These are phyloP conservation scores for Drosophila kuntzei DNA, from an alignment of 2,888 invertebrate species.

Conservation along the genomic window DNA sequence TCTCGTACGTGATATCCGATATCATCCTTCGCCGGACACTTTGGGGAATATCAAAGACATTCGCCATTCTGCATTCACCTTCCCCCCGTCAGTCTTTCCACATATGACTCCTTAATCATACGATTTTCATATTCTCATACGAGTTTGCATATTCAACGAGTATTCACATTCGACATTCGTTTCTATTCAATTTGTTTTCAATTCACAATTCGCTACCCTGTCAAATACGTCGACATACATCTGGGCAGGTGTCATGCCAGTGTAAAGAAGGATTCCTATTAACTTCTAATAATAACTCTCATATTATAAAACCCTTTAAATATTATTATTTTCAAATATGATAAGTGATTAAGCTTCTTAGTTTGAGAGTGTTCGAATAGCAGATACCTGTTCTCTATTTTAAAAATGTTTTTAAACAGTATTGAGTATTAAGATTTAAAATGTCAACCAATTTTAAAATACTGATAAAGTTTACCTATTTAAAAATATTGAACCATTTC, in stretches of 20 bases:
- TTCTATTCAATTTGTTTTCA: constrained; percentile 30
- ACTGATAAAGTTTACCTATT: too few species aligned
- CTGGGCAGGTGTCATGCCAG: constrained; percentile 40
- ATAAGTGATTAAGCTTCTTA: background rate
- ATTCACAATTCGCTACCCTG: constrained; percentile 33
- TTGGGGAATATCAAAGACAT: constrained; percentile 58
- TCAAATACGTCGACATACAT: constrained; percentile 15
- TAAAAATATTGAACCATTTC: too few species aligned
- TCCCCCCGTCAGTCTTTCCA: background rate
- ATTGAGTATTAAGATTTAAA: too few species aligned
- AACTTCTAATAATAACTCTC: constrained; percentile 17
- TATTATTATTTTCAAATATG: background rate
- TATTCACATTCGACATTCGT: constrained; percentile 18
- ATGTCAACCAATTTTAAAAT: too few species aligned
- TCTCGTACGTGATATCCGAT: constrained; percentile 78
- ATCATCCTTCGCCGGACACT: constrained; percentile 67
- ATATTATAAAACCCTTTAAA: too few species aligned
- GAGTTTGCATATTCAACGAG: constrained; percentile 57
- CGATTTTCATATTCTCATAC: constrained; percentile 4
- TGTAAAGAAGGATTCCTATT: background rate
- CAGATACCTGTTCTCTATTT: too few species aligned
- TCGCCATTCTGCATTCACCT: constrained; percentile 5
- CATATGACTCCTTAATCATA: constrained; percentile 65
- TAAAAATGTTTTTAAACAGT: too few species aligned
- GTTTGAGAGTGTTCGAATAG: background rate